A percentile compares a stretch with the other conserved stretches of the same genome.
phyloP scores from a whole-genome alignment of 2,797 vertebrate genomes.

The Diplodus sargus region DNA sequence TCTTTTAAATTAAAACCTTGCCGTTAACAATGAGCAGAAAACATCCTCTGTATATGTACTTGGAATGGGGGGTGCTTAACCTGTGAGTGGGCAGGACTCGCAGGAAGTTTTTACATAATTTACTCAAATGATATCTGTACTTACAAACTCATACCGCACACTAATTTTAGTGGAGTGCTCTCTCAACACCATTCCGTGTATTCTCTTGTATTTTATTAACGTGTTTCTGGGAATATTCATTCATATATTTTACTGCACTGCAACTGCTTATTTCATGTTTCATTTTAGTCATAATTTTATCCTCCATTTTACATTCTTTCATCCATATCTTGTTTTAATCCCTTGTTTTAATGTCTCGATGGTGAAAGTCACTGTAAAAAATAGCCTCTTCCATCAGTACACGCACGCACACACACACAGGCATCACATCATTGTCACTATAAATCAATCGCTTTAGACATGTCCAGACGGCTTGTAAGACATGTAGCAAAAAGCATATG shows the following conservation, averaged over 20 bases:
- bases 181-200: background rate
- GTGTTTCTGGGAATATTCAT: background rate
- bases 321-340: background rate
- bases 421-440: background rate
- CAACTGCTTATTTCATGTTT: background rate
- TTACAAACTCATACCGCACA: too few relatives aligned
- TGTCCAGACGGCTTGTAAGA: background rate
- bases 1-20: background rate
- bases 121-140: too few relatives aligned
- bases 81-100: too few relatives aligned
- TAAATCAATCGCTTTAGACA: constrained; percentile 18
- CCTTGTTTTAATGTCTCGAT: background rate
- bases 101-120: too few relatives aligned
- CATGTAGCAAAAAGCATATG: background rate
- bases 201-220: background rate
- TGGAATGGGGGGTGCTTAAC: too few relatives aligned
- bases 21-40: too few relatives aligned
- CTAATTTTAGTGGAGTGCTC: too few relatives aligned
- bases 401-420: too few relatives aligned
- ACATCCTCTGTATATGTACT: too few relatives aligned
- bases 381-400: background rate
- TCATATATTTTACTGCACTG: background rate
- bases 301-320: background rate
- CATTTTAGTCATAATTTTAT: background rate
- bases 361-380: background rate